phyloP scores from a whole-genome alignment of 2,113 vertebrate genomes.

The Plotosus lineatus region DNA sequence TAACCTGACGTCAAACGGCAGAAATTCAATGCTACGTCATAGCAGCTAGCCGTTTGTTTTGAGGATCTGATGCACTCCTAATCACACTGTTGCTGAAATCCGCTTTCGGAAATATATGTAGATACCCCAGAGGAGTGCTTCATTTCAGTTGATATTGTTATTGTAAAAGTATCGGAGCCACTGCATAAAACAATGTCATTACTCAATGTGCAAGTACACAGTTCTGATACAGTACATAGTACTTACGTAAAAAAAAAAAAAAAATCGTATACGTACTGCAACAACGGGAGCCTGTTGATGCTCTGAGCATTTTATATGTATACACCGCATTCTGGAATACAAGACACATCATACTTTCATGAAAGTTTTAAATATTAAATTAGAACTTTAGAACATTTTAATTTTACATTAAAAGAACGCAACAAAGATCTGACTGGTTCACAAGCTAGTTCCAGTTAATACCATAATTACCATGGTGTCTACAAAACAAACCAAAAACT shows the following conservation, averaged over 20 bases:
- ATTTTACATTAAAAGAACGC: no score
- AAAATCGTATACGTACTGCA: background rate
- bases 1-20: background rate
- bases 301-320: background rate
- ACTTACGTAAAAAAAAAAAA: conserved; percentile 42
- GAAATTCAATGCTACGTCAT: conserved; percentile 26
- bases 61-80: background rate
- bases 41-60: conserved; percentile 29
- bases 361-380: background rate
- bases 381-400: background rate
- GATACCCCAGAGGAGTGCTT: background rate
- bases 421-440: no score
- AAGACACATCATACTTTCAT: background rate
- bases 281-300: background rate
- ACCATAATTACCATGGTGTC: no score
- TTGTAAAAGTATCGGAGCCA: background rate
- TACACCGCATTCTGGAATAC: background rate
- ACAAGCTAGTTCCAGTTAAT: no score
- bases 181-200: background rate
- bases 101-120: background rate
- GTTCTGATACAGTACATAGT: conserved; percentile 51
- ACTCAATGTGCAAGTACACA: conserved; percentile 27
- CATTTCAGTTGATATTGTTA: background rate
- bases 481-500: no score
- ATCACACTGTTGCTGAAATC: background rate